These are phyloP conservation scores for Stenolophus ochropezus DNA, from an alignment of 2,888 invertebrate species.

Conservation along the genomic window DNA sequence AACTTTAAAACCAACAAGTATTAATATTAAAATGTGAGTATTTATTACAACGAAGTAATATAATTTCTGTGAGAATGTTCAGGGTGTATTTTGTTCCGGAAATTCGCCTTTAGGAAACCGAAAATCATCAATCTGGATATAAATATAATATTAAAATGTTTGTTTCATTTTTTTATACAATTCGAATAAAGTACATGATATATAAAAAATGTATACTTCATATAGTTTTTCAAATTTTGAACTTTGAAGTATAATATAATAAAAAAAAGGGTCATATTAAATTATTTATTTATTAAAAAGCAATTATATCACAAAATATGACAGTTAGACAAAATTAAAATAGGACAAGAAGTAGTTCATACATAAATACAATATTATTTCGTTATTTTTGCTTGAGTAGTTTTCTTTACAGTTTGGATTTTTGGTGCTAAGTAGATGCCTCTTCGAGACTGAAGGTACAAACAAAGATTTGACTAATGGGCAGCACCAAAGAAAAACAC, in stretches of 20 bases:
- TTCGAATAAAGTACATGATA: too few relatives aligned
- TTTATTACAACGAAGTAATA: too few relatives aligned
- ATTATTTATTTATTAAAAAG: conserved; percentile 71
- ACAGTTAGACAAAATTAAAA: conserved; percentile 70
- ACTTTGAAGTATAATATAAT: neutral
- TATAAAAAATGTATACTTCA: too few relatives aligned
- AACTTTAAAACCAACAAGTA: too few relatives aligned
- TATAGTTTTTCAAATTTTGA: neutral
- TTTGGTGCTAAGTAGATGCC: conserved; percentile 62
- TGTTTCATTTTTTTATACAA: too few relatives aligned
- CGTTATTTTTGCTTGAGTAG: conserved; percentile 32
- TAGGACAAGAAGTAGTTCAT: conserved; percentile 47
- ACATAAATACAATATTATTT: conserved; percentile 48
- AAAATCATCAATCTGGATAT: too few relatives aligned
- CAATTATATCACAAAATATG: conserved; percentile 74
- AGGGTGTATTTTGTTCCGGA: too few relatives aligned
- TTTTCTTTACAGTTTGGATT: conserved; percentile 49
- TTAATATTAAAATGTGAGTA: too few relatives aligned
- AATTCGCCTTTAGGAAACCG: too few relatives aligned
- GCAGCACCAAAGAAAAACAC: conserved; percentile 53
- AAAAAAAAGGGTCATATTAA: neutral
- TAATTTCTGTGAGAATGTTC: too few relatives aligned
- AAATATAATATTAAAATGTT: too few relatives aligned
- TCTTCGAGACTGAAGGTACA: conserved; percentile 67
- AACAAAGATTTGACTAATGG: conserved; percentile 57